Evolutionary conservation across 2,888 invertebrate genomes (phyloP), one percentile per base, ranked within the genome.

Genomic region (Agriopis leucophaearia): DNA sequence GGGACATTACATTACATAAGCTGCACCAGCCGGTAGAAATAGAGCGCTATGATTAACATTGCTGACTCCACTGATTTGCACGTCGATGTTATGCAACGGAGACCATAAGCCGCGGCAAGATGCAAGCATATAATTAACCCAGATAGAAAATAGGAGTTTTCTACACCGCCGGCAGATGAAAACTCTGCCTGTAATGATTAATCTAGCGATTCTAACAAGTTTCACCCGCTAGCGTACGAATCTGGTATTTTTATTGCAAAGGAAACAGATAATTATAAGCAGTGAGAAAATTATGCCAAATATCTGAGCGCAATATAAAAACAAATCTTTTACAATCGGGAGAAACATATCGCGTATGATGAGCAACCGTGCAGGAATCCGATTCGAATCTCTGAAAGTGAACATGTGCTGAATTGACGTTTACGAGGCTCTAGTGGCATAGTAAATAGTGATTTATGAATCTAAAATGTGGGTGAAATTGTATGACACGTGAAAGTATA

Each of bases 401-500:
- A 62, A 71, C 51, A 68, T 54, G 48, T 62, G 63, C 66, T 54
- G 18, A 64, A 64, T 63, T 52, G 72, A 70, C 61, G 64, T 68
- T 63, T 66, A 70, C 69, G 61, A 72, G 70, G 73, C 71, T 74
- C 74, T 67, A 74, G 70, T 72, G 73, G 61, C 64, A 69, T 69
- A 68, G 77, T 77, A 74, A 73, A 69, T 69, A 68, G 77, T 77
- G 74, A 73, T 76, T 75, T 79, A 80, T 78, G 73, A 75, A 78
- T 78, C 71, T 67, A 79, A 57, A 79, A 89, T 85, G 83, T 88
- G 81, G 88, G 88, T 88, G 86, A 89, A 89, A 90, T 82, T 87
- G 79, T 78, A 74, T 79, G 77, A 84, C 84, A 89, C 87, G 90
- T 88, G 91, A 92, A 91, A 91, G 90, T 89, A 87, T 78, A 55